Percentiles rank a stretch among this genome's conserved stretches.
phyloP scores from a whole-genome alignment of 2,797 vertebrate species.

The Heterohyrax brucei region DNA sequence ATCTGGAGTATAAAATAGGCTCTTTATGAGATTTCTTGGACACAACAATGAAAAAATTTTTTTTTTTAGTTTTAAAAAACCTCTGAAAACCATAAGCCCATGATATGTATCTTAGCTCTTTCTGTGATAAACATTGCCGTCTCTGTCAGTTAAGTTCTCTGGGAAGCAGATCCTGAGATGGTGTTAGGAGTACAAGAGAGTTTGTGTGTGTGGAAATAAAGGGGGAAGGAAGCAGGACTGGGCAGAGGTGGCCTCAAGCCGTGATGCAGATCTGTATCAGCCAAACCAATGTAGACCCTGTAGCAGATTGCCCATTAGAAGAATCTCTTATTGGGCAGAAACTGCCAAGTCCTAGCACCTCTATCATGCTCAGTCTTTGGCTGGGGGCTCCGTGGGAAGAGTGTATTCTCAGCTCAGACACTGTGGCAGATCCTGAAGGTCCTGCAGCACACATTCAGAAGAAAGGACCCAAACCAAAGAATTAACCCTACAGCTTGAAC shows the following conservation, averaged over 20 bases:
- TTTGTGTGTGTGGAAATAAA: neutral
- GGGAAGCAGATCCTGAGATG: neutral
- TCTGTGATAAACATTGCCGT: neutral
- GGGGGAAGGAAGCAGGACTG: neutral
- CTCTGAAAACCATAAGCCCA: neutral
- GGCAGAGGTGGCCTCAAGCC: neutral
- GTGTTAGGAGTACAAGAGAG: neutral
- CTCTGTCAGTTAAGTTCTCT: neutral
- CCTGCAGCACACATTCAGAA: neutral
- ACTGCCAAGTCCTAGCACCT: neutral
- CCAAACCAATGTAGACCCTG: neutral
- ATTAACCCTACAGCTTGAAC: no score
- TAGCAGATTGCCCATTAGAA: neutral
- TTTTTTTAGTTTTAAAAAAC: neutral
- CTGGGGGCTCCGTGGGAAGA: neutral
- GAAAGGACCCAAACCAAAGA: no score
- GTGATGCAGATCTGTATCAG: neutral
- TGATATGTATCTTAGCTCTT: neutral
- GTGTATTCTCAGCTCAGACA: neutral
- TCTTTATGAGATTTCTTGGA: neutral
- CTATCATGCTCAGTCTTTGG: neutral
- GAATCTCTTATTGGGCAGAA: neutral
- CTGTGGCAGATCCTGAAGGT: neutral
- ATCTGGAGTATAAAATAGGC: neutral
- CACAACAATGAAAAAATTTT: neutral